Evolutionary conservation across 2,888 invertebrate genomes (phyloP).

Genomic region (Malthinus flaveolus): DNA sequence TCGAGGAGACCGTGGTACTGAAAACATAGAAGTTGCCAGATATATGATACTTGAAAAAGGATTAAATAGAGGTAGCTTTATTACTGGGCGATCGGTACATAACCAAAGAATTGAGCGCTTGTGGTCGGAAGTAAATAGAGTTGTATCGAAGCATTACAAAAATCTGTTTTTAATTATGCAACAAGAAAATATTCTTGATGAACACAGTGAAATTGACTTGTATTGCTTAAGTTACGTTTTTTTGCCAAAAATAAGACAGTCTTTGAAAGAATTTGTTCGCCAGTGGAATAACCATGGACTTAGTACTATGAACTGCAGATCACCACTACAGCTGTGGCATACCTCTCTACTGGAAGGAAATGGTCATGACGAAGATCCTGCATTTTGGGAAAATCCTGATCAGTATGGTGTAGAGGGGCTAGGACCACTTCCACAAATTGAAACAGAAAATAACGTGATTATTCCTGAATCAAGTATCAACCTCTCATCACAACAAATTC

Average conservation of each 20-base stretch:
- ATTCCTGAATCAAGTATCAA: conserved; percentile 5
- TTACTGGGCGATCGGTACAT: too few species aligned
- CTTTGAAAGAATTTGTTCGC: conserved; percentile 6
- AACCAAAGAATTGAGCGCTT: too few species aligned
- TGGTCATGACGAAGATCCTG: neutral
- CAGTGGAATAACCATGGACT: conserved; percentile 15
- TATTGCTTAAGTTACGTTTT: conserved; percentile 5
- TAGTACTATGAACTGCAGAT: neutral
- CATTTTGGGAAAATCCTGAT: conserved; percentile 4
- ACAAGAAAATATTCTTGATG: too few species aligned
- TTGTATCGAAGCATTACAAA: too few species aligned
- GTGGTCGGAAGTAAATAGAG: too few species aligned
- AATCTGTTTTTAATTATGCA: too few species aligned
- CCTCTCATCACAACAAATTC: neutral
- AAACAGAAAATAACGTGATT: conserved; percentile 6
- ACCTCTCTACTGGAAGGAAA: conserved; percentile 1
- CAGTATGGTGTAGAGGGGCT: conserved; percentile 8
- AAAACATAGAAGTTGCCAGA: too few species aligned
- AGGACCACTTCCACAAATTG: neutral
- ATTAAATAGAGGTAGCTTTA: too few species aligned
- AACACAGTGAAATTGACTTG: conserved; percentile 12
- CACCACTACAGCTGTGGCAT: conserved; percentile 18
- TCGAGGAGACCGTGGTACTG: too few species aligned
- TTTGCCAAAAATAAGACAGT: conserved; percentile 10
- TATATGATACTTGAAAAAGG: too few species aligned